These are phyloP conservation scores for Campaea margaritaria DNA, from an alignment of 2,888 invertebrate species.

Conservation along the genomic window DNA sequence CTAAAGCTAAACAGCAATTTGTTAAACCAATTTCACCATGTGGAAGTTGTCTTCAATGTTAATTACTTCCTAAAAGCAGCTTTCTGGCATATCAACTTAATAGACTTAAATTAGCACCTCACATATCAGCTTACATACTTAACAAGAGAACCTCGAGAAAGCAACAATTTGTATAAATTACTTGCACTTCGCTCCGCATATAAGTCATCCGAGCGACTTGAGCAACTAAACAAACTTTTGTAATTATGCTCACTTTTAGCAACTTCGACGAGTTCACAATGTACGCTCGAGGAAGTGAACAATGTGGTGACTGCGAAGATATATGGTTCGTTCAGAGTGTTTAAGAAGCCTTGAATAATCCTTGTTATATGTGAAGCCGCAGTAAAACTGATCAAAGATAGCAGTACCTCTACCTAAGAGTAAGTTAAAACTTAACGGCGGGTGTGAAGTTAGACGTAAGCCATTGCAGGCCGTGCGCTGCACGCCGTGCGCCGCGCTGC, in stretches of 20 bases:
- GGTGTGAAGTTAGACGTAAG: no score
- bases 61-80: background rate
- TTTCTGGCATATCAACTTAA: background rate
- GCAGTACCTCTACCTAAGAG: no score
- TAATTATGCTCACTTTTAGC: conserved; percentile 43
- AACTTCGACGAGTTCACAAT: conserved; percentile 31
- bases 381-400: no score
- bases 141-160: conserved; percentile 3
- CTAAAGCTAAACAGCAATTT: no score
- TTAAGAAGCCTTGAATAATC: no score
- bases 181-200: conserved; percentile 30
- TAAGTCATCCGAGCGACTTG: conserved; percentile 36
- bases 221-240: conserved; percentile 35
- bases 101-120: no score
- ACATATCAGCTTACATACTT: conserved; percentile 3
- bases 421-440: no score
- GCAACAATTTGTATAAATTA: conserved; percentile 32
- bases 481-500: no score
- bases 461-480: no score
- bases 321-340: background rate
- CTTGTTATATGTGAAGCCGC: no score
- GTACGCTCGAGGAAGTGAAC: conserved; percentile 15
- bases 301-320: conserved; percentile 22
- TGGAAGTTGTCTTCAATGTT: background rate
- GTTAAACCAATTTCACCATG: no score